phyloP scores from a whole-genome alignment of 2,888 invertebrate species.

The Apodemia zela region DNA sequence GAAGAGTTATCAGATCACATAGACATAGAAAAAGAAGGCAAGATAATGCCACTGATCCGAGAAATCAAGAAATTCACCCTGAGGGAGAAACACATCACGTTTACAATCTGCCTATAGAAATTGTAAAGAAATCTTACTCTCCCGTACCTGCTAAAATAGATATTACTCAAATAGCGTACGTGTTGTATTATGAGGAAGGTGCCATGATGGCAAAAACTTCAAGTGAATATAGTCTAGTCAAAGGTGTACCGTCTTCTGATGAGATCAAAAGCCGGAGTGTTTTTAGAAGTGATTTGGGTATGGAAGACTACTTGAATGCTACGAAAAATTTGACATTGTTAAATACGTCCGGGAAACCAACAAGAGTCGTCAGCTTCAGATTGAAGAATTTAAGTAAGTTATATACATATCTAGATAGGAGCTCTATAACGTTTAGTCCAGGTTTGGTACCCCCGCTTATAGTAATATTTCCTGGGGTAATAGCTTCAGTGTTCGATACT shows the following conservation, averaged over 20 bases:
- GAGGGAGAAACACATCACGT: conserved; percentile 50
- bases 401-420: no score
- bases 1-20: conserved; percentile 53
- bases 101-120: conserved; percentile 49
- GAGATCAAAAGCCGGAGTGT: conserved; percentile 57
- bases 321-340: conserved; percentile 63
- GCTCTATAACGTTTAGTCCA: no score
- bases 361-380: conserved; percentile 65
- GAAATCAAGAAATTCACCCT: conserved; percentile 39
- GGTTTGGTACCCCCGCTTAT: no score
- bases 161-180: conserved; percentile 62
- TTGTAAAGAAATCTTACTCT: conserved; percentile 57
- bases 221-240: conserved; percentile 43
- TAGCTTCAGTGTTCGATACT: no score
- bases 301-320: conserved; percentile 52
- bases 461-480: no score
- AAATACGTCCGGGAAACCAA: conserved; percentile 60
- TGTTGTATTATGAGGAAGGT: conserved; percentile 70
- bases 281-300: conserved; percentile 60
- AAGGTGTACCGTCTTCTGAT: conserved; percentile 48
- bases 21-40: conserved; percentile 67
- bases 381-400: conserved; percentile 65
- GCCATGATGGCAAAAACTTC: conserved; percentile 48
- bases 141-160: conserved; percentile 43
- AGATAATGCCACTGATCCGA: conserved; percentile 51